Evolutionary conservation across 2,113 vertebrate genomes (phyloP).

Genomic region (Tachuris rubrigastra): DNA sequence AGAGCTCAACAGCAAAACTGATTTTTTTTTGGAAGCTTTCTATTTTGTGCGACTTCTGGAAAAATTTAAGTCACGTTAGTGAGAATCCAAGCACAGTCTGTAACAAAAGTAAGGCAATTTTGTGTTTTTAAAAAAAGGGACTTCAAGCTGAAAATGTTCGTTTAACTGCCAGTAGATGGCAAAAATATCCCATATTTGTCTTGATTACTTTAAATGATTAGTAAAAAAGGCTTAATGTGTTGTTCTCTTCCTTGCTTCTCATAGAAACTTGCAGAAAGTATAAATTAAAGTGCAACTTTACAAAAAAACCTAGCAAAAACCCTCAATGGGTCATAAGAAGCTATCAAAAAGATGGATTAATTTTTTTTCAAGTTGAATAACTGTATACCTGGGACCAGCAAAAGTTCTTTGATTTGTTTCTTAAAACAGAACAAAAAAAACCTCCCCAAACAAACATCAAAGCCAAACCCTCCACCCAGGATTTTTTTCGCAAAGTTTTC

Average conservation of each 20-base stretch:
- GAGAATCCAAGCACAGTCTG: slow-evolving; percentile 18
- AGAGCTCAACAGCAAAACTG: slow-evolving; percentile 7
- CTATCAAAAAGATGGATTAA: slow-evolving; percentile 7
- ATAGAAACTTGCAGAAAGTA: slow-evolving; percentile 37
- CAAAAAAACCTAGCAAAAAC: neutral
- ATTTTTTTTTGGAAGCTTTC: neutral
- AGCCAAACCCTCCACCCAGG: neutral
- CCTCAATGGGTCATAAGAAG: neutral
- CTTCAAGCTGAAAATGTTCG: slow-evolving; percentile 30
- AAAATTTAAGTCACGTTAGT: neutral
- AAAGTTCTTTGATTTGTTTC: slow-evolving; percentile 15
- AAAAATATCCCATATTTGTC: slow-evolving; percentile 27
- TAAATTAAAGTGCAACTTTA: slow-evolving; percentile 63
- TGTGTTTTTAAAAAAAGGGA: neutral
- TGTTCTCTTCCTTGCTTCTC: neutral
- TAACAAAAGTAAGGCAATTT: slow-evolving; percentile 66
- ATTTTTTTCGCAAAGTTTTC: slow-evolving; percentile 33
- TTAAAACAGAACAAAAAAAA: neutral
- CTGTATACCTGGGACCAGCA: neutral
- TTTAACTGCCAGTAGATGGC: slow-evolving; percentile 53
- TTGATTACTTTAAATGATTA: slow-evolving; percentile 3
- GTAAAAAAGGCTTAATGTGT: slow-evolving; percentile 39
- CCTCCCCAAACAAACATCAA: neutral
- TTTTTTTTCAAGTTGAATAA: neutral
- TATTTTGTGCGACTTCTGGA: slow-evolving; percentile 8